These are phyloP conservation scores for Oryctes rhinoceros DNA, from an alignment of 1,140 invertebrate genomes.

Conservation along the genomic window DNA sequence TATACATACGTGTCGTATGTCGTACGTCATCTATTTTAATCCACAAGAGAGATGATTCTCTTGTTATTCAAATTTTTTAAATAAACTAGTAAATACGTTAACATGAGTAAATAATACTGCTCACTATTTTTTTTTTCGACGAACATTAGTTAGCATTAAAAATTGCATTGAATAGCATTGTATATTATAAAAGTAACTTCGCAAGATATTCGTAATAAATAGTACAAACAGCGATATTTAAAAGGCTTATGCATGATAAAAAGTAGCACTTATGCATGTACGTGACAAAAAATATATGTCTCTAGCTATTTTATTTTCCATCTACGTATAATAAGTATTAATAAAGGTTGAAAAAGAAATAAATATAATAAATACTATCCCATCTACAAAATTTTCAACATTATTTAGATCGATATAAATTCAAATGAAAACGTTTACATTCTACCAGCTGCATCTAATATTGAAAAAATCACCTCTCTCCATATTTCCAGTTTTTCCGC, in stretches of 20 bases:
- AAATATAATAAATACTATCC: constrained; percentile 6
- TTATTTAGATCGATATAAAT: background rate
- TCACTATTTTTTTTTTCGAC: no score
- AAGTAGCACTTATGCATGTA: background rate
- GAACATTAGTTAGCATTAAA: no score
- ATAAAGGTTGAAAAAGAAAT: background rate
- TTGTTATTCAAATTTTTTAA: no score
- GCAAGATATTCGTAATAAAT: no score
- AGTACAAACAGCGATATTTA: no score
- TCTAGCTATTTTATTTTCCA: background rate
- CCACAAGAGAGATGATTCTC: no score
- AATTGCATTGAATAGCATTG: no score
- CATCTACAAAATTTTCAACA: background rate
- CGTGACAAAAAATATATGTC: background rate
- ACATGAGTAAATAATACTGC: no score
- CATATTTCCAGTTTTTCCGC: background rate
- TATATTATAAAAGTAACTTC: no score
- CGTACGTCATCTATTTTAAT: no score
- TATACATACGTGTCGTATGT: no score
- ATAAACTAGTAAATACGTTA: no score
- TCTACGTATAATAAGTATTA: background rate
- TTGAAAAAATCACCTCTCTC: constrained; percentile 7
- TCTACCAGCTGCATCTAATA: background rate
- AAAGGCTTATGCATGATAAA: background rate
- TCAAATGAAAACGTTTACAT: background rate